Evolutionary conservation across 1,140 invertebrate genomes (phyloP).

Genomic region (Wasmannia auropunctata): DNA sequence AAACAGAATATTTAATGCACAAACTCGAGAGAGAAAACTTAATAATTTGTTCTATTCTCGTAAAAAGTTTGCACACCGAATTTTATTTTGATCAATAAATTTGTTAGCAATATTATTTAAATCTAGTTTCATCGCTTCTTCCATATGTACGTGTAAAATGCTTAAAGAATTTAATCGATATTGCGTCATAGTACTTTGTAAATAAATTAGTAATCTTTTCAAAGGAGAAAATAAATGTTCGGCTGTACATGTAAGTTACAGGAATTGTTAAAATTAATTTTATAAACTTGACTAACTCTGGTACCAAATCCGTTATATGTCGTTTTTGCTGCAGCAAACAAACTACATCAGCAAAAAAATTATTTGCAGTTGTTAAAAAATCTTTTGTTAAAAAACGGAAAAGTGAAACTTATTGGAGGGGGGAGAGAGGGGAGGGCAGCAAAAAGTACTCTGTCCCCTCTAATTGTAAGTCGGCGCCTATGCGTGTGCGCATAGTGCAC

Average conservation of each 20-base stretch:
- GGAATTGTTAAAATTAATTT: conserved; percentile 1
- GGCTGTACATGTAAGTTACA: neutral
- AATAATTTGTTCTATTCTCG: too few species aligned
- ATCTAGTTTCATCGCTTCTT: neutral
- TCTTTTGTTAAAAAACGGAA: too few species aligned
- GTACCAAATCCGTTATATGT: neutral
- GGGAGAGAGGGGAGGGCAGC: too few species aligned
- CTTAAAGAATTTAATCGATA: neutral
- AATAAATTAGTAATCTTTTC: neutral
- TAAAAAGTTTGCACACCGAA: too few species aligned
- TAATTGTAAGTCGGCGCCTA: too few species aligned
- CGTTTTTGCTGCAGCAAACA: neutral
- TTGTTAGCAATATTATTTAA: neutral
- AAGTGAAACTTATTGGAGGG: too few species aligned
- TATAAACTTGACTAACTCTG: neutral
- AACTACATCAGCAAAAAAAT: neutral
- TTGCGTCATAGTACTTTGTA: neutral
- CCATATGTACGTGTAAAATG: neutral
- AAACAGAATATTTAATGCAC: too few species aligned
- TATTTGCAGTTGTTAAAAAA: too few species aligned
- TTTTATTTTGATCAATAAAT: neutral
- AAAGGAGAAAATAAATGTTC: neutral
- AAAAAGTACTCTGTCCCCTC: too few species aligned
- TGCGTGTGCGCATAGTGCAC: too few species aligned
- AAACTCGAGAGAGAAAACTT: too few species aligned